Evolutionary conservation across 1,140 invertebrate species (phyloP), one percentile per base, ranked within the genome.

Genomic region (Drosophila sechellia): DNA sequence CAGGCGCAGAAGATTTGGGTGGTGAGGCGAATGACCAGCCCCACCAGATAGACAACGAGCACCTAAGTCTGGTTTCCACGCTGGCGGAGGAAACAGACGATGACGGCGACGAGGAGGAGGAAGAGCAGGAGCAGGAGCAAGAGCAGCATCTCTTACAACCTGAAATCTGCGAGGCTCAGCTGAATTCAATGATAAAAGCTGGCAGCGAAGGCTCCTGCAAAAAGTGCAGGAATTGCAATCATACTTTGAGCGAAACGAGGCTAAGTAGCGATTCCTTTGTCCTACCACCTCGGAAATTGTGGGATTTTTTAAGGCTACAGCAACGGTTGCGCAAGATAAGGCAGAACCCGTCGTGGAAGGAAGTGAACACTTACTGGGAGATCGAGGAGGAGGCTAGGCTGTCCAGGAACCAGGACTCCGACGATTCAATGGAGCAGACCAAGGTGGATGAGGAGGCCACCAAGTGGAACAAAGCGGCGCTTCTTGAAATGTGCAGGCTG

Each of bases 61-160:
- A 64, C 11, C 61, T 86, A 0, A 89, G 83, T 25, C 42, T 86
- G 63, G 83, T 86, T n/a, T 87, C 79, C 17, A 86, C 75, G 22
- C 55, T 86, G 59, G 76, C 66, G 39, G 76, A 87, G 35, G 79
- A 75, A 40, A 48, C 77, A 20, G 48, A 15, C 6, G 17, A 37
- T n/a, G 43, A 25, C 2, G 17, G 27, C 12, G 45, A 10, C 3
- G 34, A 25, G 17, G 34, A 12, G 2, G 22, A 27, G 13, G 34
- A 25, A n/a, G 39, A 12, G 1, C 17, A 27, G 11, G 11, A 22
- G 10, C 6, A 5, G 5, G n/a, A 48, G 0, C 31, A 20, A 8
- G 25, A 20, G 1, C 37, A 55, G 15, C 5, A 34, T 1, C 35
- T 39, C 12, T 22, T 22, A 22, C 37, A 53, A n/a, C 20, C 59